A percentile compares a stretch with the other conserved stretches of the same genome.
Evolutionary conservation across 37 sponge, comb jelly and placozoan genomes (phyloP).

Genomic region (Bolinopsis microptera): DNA sequence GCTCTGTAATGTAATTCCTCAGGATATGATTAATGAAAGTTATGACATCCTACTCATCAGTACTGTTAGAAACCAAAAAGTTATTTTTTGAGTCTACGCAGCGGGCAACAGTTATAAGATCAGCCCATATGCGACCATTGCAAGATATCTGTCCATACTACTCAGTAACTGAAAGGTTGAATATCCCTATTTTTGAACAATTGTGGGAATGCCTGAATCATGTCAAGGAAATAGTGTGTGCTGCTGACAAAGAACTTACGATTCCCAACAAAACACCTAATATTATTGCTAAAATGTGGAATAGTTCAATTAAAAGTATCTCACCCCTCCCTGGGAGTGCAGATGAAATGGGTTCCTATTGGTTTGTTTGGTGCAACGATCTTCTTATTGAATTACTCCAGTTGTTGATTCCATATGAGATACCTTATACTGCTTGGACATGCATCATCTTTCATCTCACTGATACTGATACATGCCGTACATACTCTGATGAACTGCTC

Average conservation of each 20-base stretch:
- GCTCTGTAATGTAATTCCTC: no score
- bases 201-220: background rate
- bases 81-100: no score
- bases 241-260: background rate
- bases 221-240: background rate
- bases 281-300: background rate
- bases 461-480: background rate
- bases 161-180: background rate
- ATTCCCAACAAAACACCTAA: background rate
- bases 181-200: background rate
- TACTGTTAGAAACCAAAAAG: no score
- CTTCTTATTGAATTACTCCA: background rate
- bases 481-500: background rate
- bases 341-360: background rate
- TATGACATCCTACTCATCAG: no score
- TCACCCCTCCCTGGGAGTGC: background rate
- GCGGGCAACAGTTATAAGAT: no score
- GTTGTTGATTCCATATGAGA: background rate
- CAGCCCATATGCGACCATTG: no score
- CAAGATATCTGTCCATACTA: no score
- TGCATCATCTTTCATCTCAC: background rate
- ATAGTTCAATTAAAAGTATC: background rate
- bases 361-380: no score
- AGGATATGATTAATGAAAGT: no score
- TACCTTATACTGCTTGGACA: slow-evolving; percentile 9